Conservation (phyloP, 2,797 vertebrate species). For the Trachops cirrhosus region DNA sequence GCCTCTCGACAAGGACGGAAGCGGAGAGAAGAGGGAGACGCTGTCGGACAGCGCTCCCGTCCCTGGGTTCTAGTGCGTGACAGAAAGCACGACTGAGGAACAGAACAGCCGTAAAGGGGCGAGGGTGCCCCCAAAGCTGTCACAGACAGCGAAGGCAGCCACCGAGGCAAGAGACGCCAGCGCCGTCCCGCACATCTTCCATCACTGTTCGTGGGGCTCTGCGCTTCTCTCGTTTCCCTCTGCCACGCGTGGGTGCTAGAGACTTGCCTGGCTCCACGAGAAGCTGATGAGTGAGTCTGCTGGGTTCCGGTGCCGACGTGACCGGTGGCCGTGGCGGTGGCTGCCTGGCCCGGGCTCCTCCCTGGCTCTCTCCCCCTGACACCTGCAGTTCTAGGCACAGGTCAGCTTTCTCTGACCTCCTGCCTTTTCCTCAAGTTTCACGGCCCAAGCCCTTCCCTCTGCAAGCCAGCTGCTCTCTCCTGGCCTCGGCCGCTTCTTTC, state of each 20-base stretch:
- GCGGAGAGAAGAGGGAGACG: not conserved
- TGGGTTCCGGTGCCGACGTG: fast-evolving
- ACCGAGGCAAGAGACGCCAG: not conserved
- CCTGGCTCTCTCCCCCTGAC: not conserved
- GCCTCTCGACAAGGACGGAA: not conserved
- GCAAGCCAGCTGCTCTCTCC: not conserved
- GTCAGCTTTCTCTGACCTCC: not conserved
- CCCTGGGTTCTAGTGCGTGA: not conserved
- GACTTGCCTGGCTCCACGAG: fast-evolving
- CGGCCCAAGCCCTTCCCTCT: not conserved
- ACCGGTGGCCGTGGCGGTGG: not conserved
- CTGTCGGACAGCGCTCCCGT: fast-evolving
- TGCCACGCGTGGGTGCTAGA: not conserved
- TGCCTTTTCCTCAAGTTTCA: not conserved
- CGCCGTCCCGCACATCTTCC: fast-evolving
- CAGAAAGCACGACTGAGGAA: not conserved
- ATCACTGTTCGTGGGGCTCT: not conserved
- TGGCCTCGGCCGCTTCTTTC: not conserved
- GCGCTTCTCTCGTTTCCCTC: too few relatives aligned
- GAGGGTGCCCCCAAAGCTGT: fast-evolving
- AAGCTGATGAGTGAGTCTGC: not conserved
- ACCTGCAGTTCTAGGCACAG: not conserved
- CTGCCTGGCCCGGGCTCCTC: fast-evolving
- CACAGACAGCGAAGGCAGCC: fast-evolving
- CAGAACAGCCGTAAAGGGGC: not conserved